A percentile compares a stretch with the other conserved stretches of the same genome.
Evolutionary conservation across 2,888 invertebrate genomes (phyloP).

Genomic region (Latheticus oryzae): DNA sequence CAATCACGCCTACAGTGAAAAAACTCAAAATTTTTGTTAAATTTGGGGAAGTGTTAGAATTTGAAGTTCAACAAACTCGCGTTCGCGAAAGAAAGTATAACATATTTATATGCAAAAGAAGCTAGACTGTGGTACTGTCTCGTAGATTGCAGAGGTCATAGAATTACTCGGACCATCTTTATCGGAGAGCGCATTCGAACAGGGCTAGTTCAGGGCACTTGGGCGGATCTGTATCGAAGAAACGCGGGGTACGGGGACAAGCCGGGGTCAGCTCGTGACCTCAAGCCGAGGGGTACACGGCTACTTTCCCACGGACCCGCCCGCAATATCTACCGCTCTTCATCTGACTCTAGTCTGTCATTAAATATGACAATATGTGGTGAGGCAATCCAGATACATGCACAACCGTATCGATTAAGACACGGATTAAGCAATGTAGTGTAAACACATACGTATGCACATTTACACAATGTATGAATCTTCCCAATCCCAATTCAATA

Average conservation of each 20-base stretch:
- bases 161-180: constrained; percentile 55
- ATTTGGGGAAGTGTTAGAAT: constrained; percentile 3
- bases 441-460: constrained; percentile 38
- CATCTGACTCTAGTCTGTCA: constrained; percentile 66
- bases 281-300: constrained; percentile 67
- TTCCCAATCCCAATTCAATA: constrained; percentile 9
- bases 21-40: background rate
- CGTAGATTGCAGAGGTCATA: constrained; percentile 54
- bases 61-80: constrained; percentile 2
- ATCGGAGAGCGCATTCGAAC: constrained; percentile 48
- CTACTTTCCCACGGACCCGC: constrained; percentile 68
- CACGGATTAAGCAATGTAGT: constrained; percentile 53
- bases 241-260: constrained; percentile 54
- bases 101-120: constrained; percentile 23
- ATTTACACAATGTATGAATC: constrained; percentile 13
- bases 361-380: constrained; percentile 67
- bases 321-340: constrained; percentile 67
- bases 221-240: constrained; percentile 64
- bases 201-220: constrained; percentile 60
- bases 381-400: constrained; percentile 61
- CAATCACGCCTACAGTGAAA: constrained; percentile 1
- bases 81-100: constrained; percentile 27
- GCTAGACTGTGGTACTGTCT: constrained; percentile 19
- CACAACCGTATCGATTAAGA: constrained; percentile 62
- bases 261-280: constrained; percentile 66